Evolutionary conservation across 1,140 invertebrate genomes (phyloP), one percentile per base, ranked within the genome.

Genomic region (Paralvinella palmiformis): DNA sequence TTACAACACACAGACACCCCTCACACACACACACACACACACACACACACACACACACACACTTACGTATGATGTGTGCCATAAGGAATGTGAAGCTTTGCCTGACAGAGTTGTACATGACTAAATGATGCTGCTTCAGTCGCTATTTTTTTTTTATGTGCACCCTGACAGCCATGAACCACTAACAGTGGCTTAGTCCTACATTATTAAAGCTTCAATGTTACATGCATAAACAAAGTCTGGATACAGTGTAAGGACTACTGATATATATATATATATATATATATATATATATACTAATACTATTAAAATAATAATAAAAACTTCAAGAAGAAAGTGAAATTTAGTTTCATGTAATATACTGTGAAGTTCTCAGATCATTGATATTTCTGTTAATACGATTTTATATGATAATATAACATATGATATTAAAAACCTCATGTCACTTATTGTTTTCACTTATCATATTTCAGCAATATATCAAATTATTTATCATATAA

Each of bases 21-120:
- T 29, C 48, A 27, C 24, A 44, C 37, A 44, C 37, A 44, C 13
- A 15, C 37, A 27, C 24, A 52, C 31, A 29, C 31, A 2, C 48
- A 52, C 7, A 7, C 48, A 5, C 48, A 6, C 48, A 10, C 48
- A 52, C 48, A 20, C 48, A n/a, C 15, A 10, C 48, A 56, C 5
- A 71, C 82, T 83, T 81, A 89, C 84, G 91, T 91, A 75, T 96
- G 94, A 83, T 96, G 94, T 66, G 88, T 90, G 31, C 92, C 91
- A 83, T 89, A 96, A 0, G 86, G 84, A 66, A 88, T 79, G 50
- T 80, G 75, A 31, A 81, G 53, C 64, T 70, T 72, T 37, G 79
- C 79, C 74, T 76, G 74, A 68, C 75, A 82, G 27, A 81, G 69
- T 24, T 67, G 67, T 6, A 82, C 72, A 58, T 81, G 72, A 6